These are phyloP conservation scores for Zeuzera pyrina DNA, from an alignment of 2,888 invertebrate genomes.

Conservation along the genomic window DNA sequence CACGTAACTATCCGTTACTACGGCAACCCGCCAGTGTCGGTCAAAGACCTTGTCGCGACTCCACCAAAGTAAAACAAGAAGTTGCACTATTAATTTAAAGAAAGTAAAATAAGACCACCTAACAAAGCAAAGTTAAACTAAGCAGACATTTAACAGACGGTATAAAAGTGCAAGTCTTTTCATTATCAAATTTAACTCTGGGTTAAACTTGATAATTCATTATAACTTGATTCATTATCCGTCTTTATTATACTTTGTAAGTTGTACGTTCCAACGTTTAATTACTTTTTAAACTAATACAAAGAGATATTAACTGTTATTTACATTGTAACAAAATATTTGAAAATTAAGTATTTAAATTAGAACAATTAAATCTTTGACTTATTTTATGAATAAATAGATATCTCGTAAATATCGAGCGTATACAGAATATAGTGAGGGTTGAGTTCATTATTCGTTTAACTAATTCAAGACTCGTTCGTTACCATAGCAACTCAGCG, in stretches of 20 bases:
- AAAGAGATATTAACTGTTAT: too few relatives aligned
- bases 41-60: slow-evolving; percentile 63
- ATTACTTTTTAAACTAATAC: too few relatives aligned
- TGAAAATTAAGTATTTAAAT: too few relatives aligned
- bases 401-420: too few relatives aligned
- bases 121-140: slow-evolving; percentile 26
- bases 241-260: too few relatives aligned
- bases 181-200: slow-evolving; percentile 22
- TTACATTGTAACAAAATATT: too few relatives aligned
- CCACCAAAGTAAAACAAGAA: slow-evolving; percentile 50
- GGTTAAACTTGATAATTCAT: slow-evolving; percentile 35
- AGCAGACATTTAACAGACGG: slow-evolving; percentile 21
- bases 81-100: slow-evolving; percentile 36
- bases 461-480: slow-evolving; percentile 49
- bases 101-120: slow-evolving; percentile 43
- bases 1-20: slow-evolving; percentile 45
- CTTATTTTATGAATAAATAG: too few relatives aligned
- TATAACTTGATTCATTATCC: slow-evolving; percentile 41
- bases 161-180: slow-evolving; percentile 25
- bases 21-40: slow-evolving; percentile 54
- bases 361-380: too few relatives aligned
- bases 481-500: slow-evolving; percentile 47
- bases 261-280: too few relatives aligned
- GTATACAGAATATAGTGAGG: too few relatives aligned
- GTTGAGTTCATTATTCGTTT: slow-evolving; percentile 53